Percentiles rank a stretch among this genome's conserved stretches.
Evolutionary conservation across 2,888 invertebrate species (phyloP).

Genomic region (Chymomyza fuscimana): DNA sequence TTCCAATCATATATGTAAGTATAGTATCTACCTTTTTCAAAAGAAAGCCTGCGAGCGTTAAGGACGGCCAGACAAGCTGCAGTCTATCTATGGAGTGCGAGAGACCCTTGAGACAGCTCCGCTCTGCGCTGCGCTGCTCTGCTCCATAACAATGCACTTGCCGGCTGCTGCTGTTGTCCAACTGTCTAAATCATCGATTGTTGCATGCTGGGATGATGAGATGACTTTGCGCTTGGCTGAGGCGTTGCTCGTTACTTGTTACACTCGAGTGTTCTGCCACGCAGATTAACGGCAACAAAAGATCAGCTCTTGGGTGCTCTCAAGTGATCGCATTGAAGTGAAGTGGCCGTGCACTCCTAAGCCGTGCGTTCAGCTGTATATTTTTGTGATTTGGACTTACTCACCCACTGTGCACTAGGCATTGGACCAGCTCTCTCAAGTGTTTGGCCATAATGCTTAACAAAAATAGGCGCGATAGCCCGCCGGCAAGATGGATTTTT

Average conservation of each 20-base stretch:
- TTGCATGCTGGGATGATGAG: constrained; percentile 10
- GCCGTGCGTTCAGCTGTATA: constrained; percentile 16
- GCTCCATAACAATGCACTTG: constrained; percentile 2
- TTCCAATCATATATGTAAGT: constrained; percentile 6
- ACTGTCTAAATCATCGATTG: background rate
- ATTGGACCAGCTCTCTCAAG: constrained; percentile 36
- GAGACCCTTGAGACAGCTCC: constrained; percentile 10
- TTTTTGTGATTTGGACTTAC: background rate
- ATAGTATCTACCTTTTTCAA: constrained; percentile 25
- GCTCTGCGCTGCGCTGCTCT: background rate
- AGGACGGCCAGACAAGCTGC: constrained; percentile 12
- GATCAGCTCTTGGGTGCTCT: constrained; percentile 42
- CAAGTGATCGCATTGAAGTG: constrained; percentile 40
- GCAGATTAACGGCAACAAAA: constrained; percentile 66
- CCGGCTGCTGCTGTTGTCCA: background rate
- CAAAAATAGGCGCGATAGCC: constrained; percentile 6
- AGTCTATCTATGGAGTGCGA: constrained; percentile 4
- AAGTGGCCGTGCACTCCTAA: constrained; percentile 43
- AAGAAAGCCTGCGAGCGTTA: constrained; percentile 48
- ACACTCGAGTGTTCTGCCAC: constrained; percentile 41
- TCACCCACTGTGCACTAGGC: constrained; percentile 2
- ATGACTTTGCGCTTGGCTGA: constrained; percentile 60
- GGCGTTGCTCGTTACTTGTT: constrained; percentile 17
- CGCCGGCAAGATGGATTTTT: background rate
- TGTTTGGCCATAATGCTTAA: constrained; percentile 34